Conservation (phyloP, 2,888 invertebrate species). For the Parapristionchus giblindavisi region DNA sequence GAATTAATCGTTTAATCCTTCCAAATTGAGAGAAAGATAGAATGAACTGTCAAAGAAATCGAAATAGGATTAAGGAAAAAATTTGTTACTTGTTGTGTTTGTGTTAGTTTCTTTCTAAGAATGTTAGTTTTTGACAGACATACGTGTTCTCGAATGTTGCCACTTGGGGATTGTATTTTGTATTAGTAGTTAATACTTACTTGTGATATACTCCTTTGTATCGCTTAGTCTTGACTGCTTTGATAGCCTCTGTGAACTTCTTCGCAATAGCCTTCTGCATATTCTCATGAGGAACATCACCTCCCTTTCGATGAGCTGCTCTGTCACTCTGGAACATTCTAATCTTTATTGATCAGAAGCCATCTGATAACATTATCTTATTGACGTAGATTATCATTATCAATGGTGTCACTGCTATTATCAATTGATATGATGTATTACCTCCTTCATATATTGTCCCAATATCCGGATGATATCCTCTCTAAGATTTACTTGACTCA, state of each 20-base stretch:
- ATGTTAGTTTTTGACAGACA: neutral
- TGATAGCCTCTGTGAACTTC: conserved; percentile 48
- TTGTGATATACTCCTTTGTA: conserved; percentile 47
- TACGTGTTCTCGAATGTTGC: no score
- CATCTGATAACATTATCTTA: neutral
- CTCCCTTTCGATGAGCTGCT: conserved; percentile 24
- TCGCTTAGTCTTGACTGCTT: conserved; percentile 36
- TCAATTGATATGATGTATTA: neutral
- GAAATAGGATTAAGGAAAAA: neutral
- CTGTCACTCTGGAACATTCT: conserved; percentile 19
- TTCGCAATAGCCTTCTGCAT: conserved; percentile 49
- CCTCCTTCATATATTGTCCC: conserved; percentile 35
- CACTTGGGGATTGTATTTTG: no score
- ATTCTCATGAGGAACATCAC: conserved; percentile 16
- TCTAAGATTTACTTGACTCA: conserved; percentile 8
- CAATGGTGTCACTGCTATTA: neutral
- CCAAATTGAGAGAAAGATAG: conserved; percentile 3
- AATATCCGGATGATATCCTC: conserved; percentile 14
- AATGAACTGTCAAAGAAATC: neutral
- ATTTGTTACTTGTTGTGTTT: neutral
- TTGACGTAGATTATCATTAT: neutral
- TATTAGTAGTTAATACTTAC: conserved; percentile 29
- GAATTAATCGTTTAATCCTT: no score
- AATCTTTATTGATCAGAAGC: neutral
- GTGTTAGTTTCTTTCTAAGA: neutral